A percentile compares a stretch with the other conserved stretches of the same genome.
phyloP scores from a whole-genome alignment of 2,797 vertebrate species.

The Sciurus carolinensis region DNA sequence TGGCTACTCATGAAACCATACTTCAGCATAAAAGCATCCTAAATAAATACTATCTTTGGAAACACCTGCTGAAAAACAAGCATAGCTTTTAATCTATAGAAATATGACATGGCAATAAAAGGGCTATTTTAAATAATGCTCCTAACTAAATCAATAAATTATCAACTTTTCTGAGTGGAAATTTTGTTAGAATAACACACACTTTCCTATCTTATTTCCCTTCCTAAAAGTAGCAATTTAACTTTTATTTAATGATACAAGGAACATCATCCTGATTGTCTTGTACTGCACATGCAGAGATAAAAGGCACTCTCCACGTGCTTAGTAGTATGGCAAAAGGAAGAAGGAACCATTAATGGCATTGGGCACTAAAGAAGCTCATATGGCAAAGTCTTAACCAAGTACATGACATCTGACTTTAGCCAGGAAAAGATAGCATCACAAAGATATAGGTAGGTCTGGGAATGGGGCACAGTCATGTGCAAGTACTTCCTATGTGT shows the following conservation, averaged over 20 bases:
- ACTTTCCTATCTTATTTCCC: conserved; percentile 19
- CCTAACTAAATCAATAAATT: not conserved
- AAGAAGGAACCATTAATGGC: not conserved
- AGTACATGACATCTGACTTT: not conserved
- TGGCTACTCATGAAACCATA: conserved; percentile 36
- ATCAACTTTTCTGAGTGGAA: conserved; percentile 2
- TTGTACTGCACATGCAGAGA: not conserved
- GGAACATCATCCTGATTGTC: not conserved
- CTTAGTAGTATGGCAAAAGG: not conserved
- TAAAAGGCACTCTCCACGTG: not conserved
- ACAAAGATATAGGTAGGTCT: not conserved
- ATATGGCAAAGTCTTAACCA: not conserved
- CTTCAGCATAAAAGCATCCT: conserved; percentile 42
- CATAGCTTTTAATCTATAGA: not conserved
- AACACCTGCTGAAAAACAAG: conserved; percentile 44
- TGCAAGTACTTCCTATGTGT: not conserved
- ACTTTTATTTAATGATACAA: conserved; percentile 35
- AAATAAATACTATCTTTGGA: conserved; percentile 64
- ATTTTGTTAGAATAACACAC: conserved; percentile 24
- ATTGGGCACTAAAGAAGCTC: not conserved
- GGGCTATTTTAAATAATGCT: conserved; percentile 8
- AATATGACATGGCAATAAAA: conserved; percentile 49
- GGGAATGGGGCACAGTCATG: not conserved
- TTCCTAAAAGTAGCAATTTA: conserved; percentile 29
- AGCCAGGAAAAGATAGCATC: not conserved